Evolutionary conservation across 1,140 invertebrate species (phyloP), one percentile per base, ranked within the genome.

Genomic region (Magallana ariakensis): DNA sequence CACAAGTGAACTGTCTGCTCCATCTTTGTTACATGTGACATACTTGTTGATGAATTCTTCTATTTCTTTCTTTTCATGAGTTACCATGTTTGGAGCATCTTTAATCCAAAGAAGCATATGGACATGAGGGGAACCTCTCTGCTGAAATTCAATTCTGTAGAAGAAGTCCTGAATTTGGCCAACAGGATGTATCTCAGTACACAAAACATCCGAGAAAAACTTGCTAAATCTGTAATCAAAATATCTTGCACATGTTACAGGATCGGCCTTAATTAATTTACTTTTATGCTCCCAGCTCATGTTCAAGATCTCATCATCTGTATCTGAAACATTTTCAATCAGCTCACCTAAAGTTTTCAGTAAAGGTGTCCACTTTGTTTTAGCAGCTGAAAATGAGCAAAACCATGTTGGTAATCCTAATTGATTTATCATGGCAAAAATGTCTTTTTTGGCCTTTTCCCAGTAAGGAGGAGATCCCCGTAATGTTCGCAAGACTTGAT

Each of bases 381-480:
- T 89, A 22, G 89, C 90, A 56, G 90, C 84, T 22, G 90, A 91
- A 19, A 90, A 81, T 54, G 86, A 90, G 13, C 87, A 84, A 80
- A 90, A 91, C 84, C 85, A 90, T 83, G 87, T 88, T 84, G 89
- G 85, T 66, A 87, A n/a, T 80, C 90, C 90, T 13, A 91, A n/a
- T 75, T 91, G 90, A 26, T 86, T 81, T n/a, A 91, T 91, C 90
- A 91, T 91, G 83, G 88, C 90, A 90, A 89, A 91, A 22, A 88
- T 55, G 82, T 91, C 90, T 86, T 91, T 91, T 60, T 91, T 91
- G 6, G 55, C 84, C 80, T 86, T 22, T 46, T 87, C 85, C n/a
- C 88, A 85, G 75, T 91, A 91, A 26, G 89, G 86, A 19, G 90
- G 90, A 16, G 86, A 89, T 56, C 87, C 86, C 54, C 90, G 58